These are phyloP conservation scores for Dorcus parallelipipedus DNA, from an alignment of 2,888 invertebrate genomes.

Conservation along the genomic window DNA sequence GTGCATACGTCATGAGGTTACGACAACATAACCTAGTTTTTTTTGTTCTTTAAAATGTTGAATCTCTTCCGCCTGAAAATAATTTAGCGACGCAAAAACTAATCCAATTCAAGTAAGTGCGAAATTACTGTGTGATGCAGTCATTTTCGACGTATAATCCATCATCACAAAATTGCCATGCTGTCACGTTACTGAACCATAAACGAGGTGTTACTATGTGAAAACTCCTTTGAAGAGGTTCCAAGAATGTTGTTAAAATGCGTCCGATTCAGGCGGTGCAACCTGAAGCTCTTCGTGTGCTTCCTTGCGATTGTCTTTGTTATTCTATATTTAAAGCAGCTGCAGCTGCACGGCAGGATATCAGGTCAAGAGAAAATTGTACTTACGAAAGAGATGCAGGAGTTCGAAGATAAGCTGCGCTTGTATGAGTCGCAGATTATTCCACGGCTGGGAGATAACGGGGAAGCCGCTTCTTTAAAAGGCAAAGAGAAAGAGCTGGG, in stretches of 20 bases:
- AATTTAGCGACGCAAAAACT: not conserved
- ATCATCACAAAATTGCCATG: not conserved
- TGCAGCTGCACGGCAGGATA: not conserved
- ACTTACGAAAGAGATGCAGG: conserved; percentile 4
- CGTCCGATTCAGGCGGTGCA: conserved; percentile 1
- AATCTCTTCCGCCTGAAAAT: not conserved
- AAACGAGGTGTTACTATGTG: too few species aligned
- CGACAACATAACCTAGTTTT: not conserved
- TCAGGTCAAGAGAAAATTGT: not conserved
- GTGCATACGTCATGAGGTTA: not conserved
- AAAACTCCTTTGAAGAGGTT: too few species aligned
- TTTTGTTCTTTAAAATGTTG: not conserved
- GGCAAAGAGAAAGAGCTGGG: conserved; percentile 64
- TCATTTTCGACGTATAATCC: not conserved
- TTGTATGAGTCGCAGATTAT: conserved; percentile 62
- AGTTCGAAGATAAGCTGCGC: conserved; percentile 9
- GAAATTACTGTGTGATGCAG: too few species aligned
- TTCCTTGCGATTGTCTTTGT: not conserved
- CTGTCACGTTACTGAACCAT: not conserved
- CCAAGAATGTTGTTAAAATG: not conserved
- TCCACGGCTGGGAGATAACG: conserved; percentile 69
- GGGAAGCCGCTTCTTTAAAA: conserved; percentile 62
- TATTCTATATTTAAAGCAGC: not conserved
- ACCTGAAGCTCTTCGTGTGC: not conserved
- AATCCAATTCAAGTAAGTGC: too few species aligned